Conservation (phyloP, 2,113 vertebrate species). For the Gallinago undulata region DNA sequence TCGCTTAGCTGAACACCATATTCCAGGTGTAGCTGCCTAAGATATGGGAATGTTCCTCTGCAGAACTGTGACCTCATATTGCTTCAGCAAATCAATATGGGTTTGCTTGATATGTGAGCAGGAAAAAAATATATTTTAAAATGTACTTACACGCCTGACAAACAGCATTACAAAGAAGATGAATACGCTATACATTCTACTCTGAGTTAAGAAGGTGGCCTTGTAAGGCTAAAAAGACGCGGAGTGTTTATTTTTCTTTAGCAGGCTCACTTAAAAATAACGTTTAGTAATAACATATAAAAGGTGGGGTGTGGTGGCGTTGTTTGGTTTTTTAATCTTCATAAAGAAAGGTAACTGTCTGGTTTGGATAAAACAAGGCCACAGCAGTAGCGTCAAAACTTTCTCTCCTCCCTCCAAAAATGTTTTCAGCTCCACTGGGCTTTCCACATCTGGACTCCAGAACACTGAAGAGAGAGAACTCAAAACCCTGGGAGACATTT, state of each 20-base stretch:
- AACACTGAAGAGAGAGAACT: slow-evolving; percentile 27
- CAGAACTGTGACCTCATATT: background rate
- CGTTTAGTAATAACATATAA: background rate
- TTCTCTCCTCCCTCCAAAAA: slow-evolving; percentile 28
- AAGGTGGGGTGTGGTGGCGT: background rate
- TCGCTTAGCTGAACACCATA: slow-evolving; percentile 21
- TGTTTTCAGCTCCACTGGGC: background rate
- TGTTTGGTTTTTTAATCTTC: background rate
- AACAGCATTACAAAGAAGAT: background rate
- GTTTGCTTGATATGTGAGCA: background rate
- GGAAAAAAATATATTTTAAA: background rate
- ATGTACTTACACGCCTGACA: background rate
- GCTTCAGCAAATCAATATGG: background rate
- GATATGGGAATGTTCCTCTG: background rate
- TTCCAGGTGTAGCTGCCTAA: slow-evolving; percentile 16
- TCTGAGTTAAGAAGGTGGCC: background rate
- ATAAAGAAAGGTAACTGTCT: background rate
- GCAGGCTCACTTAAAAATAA: background rate
- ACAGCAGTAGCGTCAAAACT: slow-evolving; percentile 32
- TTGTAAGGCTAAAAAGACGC: background rate
- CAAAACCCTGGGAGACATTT: slow-evolving; percentile 52
- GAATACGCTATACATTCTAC: background rate
- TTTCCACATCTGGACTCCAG: slow-evolving; percentile 70
- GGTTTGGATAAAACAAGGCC: slow-evolving; percentile 9
- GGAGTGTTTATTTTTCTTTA: background rate